Conservation (phyloP, 2,888 invertebrate species). For the Agrypnus murinus region DNA sequence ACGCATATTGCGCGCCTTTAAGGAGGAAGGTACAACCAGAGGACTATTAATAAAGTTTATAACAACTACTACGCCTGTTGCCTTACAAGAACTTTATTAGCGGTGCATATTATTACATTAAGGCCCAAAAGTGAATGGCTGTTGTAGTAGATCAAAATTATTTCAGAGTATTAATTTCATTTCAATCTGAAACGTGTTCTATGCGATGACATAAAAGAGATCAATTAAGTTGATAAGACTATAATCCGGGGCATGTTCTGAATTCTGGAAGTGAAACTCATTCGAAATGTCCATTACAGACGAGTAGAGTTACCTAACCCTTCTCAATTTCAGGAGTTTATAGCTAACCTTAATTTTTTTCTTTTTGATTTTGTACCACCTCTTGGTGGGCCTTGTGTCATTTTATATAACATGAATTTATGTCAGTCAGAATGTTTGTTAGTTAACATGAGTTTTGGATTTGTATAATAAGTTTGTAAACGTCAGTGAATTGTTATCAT, state of each 20-base stretch:
- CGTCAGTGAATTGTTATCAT: no score
- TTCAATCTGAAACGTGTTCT: not conserved
- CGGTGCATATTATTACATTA: slow-evolving; percentile 8
- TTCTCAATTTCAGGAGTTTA: slow-evolving; percentile 39
- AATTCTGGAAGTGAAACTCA: slow-evolving; percentile 28
- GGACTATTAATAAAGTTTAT: slow-evolving; percentile 57
- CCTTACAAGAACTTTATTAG: slow-evolving; percentile 44
- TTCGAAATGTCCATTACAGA: slow-evolving; percentile 36
- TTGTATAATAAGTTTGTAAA: no score
- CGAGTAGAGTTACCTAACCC: slow-evolving; percentile 32
- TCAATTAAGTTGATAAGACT: slow-evolving; percentile 32
- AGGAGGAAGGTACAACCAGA: slow-evolving; percentile 52
- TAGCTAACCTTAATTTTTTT: not conserved
- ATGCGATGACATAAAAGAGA: slow-evolving; percentile 10
- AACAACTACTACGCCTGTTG: slow-evolving; percentile 45
- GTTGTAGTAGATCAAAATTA: not conserved
- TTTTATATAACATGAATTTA: no score
- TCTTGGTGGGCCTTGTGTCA: no score
- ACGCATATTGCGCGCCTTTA: slow-evolving; percentile 57
- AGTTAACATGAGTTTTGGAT: no score
- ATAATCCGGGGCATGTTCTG: slow-evolving; percentile 19
- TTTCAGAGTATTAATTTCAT: slow-evolving; percentile 1
- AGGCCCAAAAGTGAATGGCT: not conserved
- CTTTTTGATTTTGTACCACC: no score
- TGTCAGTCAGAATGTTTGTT: no score